Evolutionary conservation across 2,113 vertebrate genomes (phyloP).

Genomic region (Chaetodon auriga): DNA sequence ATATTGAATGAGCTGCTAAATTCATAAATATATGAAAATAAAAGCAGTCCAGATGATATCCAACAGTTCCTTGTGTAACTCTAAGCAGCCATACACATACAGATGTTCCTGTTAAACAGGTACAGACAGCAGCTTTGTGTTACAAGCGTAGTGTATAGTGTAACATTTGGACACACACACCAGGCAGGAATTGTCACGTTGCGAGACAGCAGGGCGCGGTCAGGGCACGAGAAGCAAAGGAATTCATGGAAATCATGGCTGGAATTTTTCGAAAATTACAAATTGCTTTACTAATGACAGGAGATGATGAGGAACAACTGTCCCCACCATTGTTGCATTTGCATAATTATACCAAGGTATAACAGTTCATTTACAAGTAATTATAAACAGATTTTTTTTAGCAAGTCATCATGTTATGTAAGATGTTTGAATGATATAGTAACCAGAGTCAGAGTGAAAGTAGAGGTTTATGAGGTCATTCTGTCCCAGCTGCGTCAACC

Average conservation of each 20-base stretch:
- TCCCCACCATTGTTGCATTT: neutral
- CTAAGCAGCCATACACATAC: too few species aligned
- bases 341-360: neutral
- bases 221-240: too few species aligned
- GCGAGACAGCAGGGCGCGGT: too few species aligned
- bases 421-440: neutral
- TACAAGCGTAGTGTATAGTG: neutral
- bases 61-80: too few species aligned
- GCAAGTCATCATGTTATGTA: neutral
- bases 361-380: neutral
- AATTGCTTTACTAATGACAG: neutral
- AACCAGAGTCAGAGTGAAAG: neutral
- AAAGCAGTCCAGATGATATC: too few species aligned
- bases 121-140: too few species aligned
- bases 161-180: too few species aligned
- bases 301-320: neutral
- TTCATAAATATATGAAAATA: too few species aligned
- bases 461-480: neutral
- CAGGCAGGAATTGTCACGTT: neutral
- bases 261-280: too few species aligned
- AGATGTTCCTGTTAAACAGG: too few species aligned
- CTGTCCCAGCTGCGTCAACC: neutral
- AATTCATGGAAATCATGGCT: too few species aligned
- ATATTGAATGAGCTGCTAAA: neutral
- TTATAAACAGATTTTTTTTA: too few species aligned